Evolutionary conservation across 1,140 invertebrate species (phyloP), one percentile per base, ranked within the genome.

Genomic region (Pomacea maculata): DNA sequence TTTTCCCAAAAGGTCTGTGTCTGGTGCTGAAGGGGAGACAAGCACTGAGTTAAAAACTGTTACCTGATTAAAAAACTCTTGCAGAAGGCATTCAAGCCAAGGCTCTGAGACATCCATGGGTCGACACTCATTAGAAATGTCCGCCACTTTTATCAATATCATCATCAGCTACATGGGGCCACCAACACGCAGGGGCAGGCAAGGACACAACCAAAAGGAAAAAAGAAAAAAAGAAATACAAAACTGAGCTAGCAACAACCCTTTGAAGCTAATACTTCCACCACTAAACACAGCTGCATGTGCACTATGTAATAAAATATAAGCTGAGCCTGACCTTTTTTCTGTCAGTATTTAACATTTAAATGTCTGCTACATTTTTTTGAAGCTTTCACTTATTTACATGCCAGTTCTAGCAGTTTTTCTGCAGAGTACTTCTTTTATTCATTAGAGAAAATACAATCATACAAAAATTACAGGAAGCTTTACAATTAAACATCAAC

Each of bases 81-180:
- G 86, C 54, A 96, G 91, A 14, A 97, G 91, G 83, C 94, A 94
- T 83, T 96, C 96, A 72, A 96, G 89, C 96, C 96, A 97, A 0
- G 95, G 95, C 84, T 96, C 95, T 11, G 96, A 95, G 29, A 96
- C 95, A 84, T 96, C 94, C 93, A 96, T 95, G 25, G 95, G 95
- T 76, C 96, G 91, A 0, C 95, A 95, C 92, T 97, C 96, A 89
- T 97, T 96, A 73, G 95, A 96, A 85, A 97, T 96, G 88, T 97
- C 96, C 65, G 95, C 95, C 34, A 96, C 95, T 93, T 97, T 97
- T 83, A 97, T 96, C 70, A 96, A 92, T 74, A 96, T 94, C 95
- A 96, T 96, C 86, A 94, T 95, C 57, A 96, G 92, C 95, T 96
- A 82, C 72, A 57, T 34, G 45, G 25, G 61, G 6, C 11, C 57